These are phyloP conservation scores for Diarsia brunnea DNA, from an alignment of 2,888 invertebrate genomes.

Conservation along the genomic window DNA sequence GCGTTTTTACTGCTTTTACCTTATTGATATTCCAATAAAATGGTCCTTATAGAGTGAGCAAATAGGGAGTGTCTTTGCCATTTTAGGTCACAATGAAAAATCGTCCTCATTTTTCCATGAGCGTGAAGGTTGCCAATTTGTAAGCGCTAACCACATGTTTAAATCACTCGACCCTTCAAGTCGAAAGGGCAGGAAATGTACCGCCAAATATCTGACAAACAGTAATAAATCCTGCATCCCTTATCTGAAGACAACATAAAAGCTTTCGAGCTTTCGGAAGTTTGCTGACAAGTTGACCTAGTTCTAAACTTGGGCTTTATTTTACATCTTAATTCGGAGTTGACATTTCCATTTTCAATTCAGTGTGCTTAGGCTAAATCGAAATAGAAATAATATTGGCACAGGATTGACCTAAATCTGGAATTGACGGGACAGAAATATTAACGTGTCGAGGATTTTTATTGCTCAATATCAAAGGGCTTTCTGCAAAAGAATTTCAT, in stretches of 20 bases:
- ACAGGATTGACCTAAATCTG: conserved; percentile 41
- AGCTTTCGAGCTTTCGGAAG: conserved; percentile 18
- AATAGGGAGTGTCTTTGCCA: conserved; percentile 63
- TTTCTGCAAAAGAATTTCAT: conserved; percentile 24
- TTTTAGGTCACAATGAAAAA: conserved; percentile 67
- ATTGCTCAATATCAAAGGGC: conserved; percentile 29
- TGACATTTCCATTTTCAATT: conserved; percentile 39
- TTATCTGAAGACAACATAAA: conserved; percentile 44
- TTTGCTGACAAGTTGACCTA: conserved; percentile 40
- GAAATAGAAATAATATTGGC: conserved; percentile 42
- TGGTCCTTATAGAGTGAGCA: conserved; percentile 50
- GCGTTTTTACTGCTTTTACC: conserved; percentile 49
- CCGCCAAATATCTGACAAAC: conserved; percentile 54
- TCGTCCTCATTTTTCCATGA: conserved; percentile 66
- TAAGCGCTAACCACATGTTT: conserved; percentile 65
- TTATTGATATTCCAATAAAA: conserved; percentile 64
- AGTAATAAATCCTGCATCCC: conserved; percentile 52
- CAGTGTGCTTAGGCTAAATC: conserved; percentile 21
- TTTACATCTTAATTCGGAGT: conserved; percentile 29
- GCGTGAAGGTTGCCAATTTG: conserved; percentile 70
- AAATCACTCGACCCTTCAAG: conserved; percentile 66
- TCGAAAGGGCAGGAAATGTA: conserved; percentile 58
- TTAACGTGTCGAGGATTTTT: not conserved
- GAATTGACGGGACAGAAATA: conserved; percentile 26
- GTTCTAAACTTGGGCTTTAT: conserved; percentile 40